These are phyloP conservation scores for Dusona sp. DNA, from an alignment of 2,888 invertebrate genomes.

Conservation along the genomic window DNA sequence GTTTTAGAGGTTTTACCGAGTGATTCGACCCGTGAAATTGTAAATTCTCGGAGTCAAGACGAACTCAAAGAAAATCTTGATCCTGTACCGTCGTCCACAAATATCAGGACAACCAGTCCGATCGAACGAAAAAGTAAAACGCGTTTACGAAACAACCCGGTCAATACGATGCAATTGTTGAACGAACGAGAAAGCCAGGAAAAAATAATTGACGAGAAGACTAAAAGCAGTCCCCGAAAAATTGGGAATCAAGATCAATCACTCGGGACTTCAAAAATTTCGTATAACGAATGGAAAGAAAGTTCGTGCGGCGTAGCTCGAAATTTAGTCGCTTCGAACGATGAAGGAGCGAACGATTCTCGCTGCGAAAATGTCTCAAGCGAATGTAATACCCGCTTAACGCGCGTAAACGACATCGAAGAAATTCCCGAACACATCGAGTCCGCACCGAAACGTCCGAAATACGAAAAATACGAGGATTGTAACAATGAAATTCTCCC, in stretches of 20 bases:
- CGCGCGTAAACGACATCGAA: neutral
- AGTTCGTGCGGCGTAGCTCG: neutral
- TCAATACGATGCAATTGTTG: slow-evolving; percentile 44
- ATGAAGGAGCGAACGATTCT: slow-evolving; percentile 11
- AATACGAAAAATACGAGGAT: neutral
- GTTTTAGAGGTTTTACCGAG: neutral
- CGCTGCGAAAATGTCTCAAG: neutral
- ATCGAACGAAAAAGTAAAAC: slow-evolving; percentile 58
- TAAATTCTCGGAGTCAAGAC: slow-evolving; percentile 57
- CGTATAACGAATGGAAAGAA: slow-evolving; percentile 38
- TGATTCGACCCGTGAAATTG: neutral
- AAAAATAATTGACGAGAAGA: neutral
- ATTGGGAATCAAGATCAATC: slow-evolving; percentile 15
- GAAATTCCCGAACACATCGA: slow-evolving; percentile 14
- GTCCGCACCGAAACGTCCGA: slow-evolving; percentile 5
- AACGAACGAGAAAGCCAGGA: slow-evolving; percentile 35
- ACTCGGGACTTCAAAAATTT: slow-evolving; percentile 1
- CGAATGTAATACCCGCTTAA: neutral
- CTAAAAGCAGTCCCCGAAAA: slow-evolving; percentile 8
- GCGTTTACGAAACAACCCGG: slow-evolving; percentile 24
- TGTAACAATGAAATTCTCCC: neutral
- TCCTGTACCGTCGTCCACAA: slow-evolving; percentile 68
- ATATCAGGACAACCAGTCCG: slow-evolving; percentile 43
- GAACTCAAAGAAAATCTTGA: slow-evolving; percentile 79
- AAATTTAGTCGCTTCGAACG: slow-evolving; percentile 5